Base-by-base conservation (phyloP, 92 coral and sea anemone genomes). In the Chrysogorgia sp. region DNA sequence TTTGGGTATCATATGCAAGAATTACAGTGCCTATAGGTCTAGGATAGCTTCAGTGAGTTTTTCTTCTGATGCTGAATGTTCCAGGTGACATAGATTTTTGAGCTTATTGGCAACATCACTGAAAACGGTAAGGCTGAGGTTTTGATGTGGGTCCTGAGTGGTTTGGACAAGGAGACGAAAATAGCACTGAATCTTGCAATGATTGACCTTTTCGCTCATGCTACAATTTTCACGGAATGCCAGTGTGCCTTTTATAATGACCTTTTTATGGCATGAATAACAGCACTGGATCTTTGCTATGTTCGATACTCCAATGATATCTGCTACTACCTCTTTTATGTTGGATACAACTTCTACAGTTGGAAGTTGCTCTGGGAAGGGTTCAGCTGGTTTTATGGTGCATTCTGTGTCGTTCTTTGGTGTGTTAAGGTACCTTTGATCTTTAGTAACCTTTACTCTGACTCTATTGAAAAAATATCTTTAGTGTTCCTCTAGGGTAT, bases 251-350 rank as follows among this genome's bases (percentile, higher is more conserved):
- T 83, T 90, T 58, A 80, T 74, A 64, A 81, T 81, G 59, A 90
- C 93, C 59, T 86, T 86, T 78, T 84, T 86, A 33, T 67, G 48
- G 80, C 93, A 90, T 63, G 55, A 41, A 75, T 81, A 70, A 80
- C 90, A 90, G 71, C 86, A 67, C 28, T 65, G 70, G 93, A 79
- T 67, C 66, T 70, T 90, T 81, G 64, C 76, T 58, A 79, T 64
- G 67, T 41, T 83, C 76, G 40, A 79, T 61, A 86, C 67, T 75
- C 88, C 94, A 65, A 87, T 48, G 63, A 84, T 87, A 50, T 66
- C 41, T 62, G 75, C 79, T 34, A 63, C 76, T 7, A 52, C 66
- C 52, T 83, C 82, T 35, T 32, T 64, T 65, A 70, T 65, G 8
- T 67, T 37, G 34, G 87, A 83, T 37, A 83, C 32, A 4, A 58